These are phyloP conservation scores for Cepphus grylle DNA, from an alignment of 2,113 vertebrate species.

Conservation along the genomic window DNA sequence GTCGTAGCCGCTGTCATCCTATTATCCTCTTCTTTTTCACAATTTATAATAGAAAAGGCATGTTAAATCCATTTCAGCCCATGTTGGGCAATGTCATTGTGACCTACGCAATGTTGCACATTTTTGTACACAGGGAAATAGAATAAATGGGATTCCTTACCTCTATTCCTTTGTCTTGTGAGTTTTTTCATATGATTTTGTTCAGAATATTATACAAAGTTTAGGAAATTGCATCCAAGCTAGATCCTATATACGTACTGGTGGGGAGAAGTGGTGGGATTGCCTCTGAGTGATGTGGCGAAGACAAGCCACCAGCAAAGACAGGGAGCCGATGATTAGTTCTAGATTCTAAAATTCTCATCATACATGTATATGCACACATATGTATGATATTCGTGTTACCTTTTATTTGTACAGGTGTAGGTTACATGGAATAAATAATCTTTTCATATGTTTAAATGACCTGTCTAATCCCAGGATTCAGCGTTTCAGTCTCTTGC, in stretches of 20 bases:
- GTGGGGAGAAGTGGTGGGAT: not conserved
- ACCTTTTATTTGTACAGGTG: not conserved
- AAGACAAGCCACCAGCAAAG: not conserved
- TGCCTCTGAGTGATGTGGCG: not conserved
- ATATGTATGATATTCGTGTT: not conserved
- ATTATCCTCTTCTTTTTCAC: not conserved
- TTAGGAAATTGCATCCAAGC: not conserved
- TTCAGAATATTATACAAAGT: not conserved
- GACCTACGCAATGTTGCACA: not conserved
- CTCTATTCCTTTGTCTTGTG: not conserved
- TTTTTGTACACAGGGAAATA: not conserved
- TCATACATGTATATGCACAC: not conserved
- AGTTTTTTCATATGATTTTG: not conserved
- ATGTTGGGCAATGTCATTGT: not conserved
- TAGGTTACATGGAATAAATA: not conserved
- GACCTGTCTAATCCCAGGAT: not conserved
- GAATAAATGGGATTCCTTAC: not conserved
- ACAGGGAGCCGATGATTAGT: accelerated
- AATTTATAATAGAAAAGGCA: not conserved
- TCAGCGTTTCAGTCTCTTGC: not conserved
- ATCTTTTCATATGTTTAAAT: not conserved
- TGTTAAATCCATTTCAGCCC: not conserved
- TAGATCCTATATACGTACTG: accelerated
- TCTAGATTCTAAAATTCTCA: not conserved
- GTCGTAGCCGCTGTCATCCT: not conserved